phyloP scores from a whole-genome alignment of 2,113 vertebrate genomes.

The Prionailurus viverrinus region DNA sequence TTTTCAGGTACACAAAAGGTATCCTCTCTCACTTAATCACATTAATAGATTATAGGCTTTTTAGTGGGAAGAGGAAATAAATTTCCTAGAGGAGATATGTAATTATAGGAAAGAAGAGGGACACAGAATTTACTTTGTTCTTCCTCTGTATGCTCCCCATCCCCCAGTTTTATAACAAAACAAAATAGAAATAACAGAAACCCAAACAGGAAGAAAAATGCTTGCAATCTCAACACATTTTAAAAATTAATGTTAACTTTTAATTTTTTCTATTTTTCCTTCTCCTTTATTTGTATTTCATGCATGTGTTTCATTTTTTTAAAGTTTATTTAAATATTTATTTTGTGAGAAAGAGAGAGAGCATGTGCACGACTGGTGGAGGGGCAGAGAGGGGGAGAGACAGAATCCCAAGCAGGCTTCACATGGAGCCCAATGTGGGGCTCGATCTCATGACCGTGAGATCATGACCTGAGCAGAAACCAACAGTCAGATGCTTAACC shows the following conservation, averaged over 20 bases:
- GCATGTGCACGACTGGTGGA: too few species aligned
- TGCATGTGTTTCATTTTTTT: not conserved
- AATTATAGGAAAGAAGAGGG: conserved; percentile 21
- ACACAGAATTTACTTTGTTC: conserved; percentile 9
- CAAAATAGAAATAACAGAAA: not conserved
- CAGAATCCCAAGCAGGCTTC: too few species aligned
- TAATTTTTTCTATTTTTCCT: conserved; percentile 25
- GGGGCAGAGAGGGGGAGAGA: too few species aligned
- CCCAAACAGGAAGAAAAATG: not conserved
- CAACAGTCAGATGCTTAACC: too few species aligned
- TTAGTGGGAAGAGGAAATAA: conserved; percentile 31
- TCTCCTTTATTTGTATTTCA: conserved; percentile 14
- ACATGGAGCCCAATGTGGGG: too few species aligned
- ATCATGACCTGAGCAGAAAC: too few species aligned
- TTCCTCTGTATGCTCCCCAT: not conserved
- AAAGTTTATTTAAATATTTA: not conserved
- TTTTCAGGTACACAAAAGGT: not conserved
- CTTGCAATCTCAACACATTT: not conserved
- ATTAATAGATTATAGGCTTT: not conserved
- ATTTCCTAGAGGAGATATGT: not conserved
- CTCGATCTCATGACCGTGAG: too few species aligned
- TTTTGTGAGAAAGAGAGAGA: too few species aligned
- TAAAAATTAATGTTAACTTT: not conserved
- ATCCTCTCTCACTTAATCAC: not conserved
- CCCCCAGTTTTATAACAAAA: not conserved